Base-by-base conservation (phyloP, 2,888 invertebrate species). In the Drosophila limbata region DNA sequence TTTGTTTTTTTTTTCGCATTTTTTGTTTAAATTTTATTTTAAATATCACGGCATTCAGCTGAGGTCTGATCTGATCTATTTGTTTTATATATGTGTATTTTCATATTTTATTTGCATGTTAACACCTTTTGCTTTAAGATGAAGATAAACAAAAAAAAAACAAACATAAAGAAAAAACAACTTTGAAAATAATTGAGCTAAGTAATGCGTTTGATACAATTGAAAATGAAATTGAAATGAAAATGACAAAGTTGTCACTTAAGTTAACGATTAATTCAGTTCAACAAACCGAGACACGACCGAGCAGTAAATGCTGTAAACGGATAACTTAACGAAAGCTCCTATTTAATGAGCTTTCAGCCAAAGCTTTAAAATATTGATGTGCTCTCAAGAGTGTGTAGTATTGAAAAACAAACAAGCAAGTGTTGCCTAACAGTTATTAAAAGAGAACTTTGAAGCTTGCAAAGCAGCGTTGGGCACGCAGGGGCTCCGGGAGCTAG, bases 21-120 rank as follows among this genome's bases (percentile, higher is more conserved):
- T n/a, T 67, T 69, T 73, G 56, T 84, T 81, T 75, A 67, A 69
- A 78, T 77, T 88, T 75, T 82, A 85, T 81, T 90, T 89, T 89
- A 89, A 89, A 91, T 91, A 91, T 91, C 91, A 91, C 91, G 90
- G 91, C 90, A 90, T 90, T 91, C 86, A 91, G 91, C 91, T 91
- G 91, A 91, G 91, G 91, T 91, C 90, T 84, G 79, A 81, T 84
- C 81, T 87, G 88, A 84, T 88, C 75, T 79, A 73, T 89, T 59
- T 83, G 53, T 72, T 75, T 80, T 65, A 31, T 65, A 31, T 69
- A 53, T 68, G 51, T 76, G 45, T 21, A 59, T 59, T 44, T 50
- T 51, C 21, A 69, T 70, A 60, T 64, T 56, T 60, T 47, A n/a
- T n/a, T n/a, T n/a, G n/a, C n/a, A n/a, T 63, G 50, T 50, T 33